Conservation (phyloP, 2,888 invertebrate species). For the Alloscopus bannaensis region DNA sequence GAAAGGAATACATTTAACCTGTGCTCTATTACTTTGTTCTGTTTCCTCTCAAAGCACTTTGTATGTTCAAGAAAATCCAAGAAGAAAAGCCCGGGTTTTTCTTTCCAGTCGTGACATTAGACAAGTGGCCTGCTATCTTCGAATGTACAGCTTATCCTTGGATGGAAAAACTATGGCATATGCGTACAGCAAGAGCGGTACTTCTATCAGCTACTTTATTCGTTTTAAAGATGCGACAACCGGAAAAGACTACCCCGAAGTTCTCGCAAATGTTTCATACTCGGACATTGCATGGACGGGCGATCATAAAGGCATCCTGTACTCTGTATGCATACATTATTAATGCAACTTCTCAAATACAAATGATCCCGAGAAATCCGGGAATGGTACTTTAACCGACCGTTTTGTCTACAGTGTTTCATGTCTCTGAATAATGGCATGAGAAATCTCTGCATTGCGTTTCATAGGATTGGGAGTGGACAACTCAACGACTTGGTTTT, state of each 20-base stretch:
- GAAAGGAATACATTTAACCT: too few relatives aligned
- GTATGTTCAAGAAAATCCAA: conserved; percentile 88
- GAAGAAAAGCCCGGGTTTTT: conserved; percentile 88
- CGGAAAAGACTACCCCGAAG: conserved; percentile 90
- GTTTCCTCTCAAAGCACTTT: conserved; percentile 86
- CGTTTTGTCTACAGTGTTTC: too few relatives aligned
- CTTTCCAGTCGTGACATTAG: conserved; percentile 89
- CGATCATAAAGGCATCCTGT: conserved; percentile 96
- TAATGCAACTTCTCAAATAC: background rate
- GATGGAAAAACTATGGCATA: conserved; percentile 95
- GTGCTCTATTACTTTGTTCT: background rate
- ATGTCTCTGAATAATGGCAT: too few relatives aligned
- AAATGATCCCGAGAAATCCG: too few relatives aligned
- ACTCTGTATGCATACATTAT: conserved; percentile 81
- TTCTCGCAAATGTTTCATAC: conserved; percentile 92
- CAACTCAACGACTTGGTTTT: conserved; percentile 29
- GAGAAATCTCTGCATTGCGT: too few relatives aligned
- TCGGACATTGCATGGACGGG: conserved; percentile 95
- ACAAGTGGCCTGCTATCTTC: conserved; percentile 78
- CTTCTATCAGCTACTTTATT: conserved; percentile 97
- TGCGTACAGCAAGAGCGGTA: conserved; percentile 91
- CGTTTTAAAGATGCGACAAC: conserved; percentile 85
- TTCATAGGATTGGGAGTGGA: conserved; percentile 41
- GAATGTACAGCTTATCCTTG: conserved; percentile 87
- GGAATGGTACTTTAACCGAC: too few relatives aligned